A percentile compares a stretch with the other conserved stretches of the same genome.
phyloP scores from a whole-genome alignment of 1,140 invertebrate species.

The Drosophila ercepeae region DNA sequence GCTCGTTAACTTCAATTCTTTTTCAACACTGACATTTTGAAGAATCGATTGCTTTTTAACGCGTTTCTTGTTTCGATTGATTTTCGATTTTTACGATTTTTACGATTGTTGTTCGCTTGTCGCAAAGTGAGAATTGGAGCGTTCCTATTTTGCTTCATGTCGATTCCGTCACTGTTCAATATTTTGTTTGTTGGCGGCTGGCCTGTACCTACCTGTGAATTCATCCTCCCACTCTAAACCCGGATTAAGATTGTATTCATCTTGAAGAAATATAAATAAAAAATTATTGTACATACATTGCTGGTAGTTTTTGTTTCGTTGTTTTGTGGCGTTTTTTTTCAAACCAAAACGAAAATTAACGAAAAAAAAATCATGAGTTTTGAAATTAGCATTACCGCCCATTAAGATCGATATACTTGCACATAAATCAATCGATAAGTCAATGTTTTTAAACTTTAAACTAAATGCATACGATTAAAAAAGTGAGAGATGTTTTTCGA shows the following conservation, averaged over 20 bases:
- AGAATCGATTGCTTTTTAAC: conserved; percentile 19
- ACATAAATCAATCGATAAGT: conserved; percentile 34
- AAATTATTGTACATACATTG: conserved; percentile 85
- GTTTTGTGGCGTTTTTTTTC: conserved; percentile 12
- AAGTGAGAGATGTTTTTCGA: conserved; percentile 41
- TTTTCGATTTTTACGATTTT: conserved; percentile 10
- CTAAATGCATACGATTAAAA: conserved; percentile 48
- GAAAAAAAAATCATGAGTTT: conserved; percentile 31
- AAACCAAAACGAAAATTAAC: conserved; percentile 40
- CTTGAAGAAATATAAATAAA: conserved; percentile 90
- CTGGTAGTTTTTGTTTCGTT: conserved; percentile 50
- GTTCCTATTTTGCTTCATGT: conserved; percentile 84
- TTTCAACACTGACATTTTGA: conserved; percentile 33
- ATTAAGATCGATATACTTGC: conserved; percentile 24
- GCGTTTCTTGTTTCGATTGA: conserved; percentile 16
- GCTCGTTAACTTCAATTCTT: conserved; percentile 3
- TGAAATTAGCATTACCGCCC: conserved; percentile 45
- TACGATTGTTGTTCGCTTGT: conserved; percentile 9
- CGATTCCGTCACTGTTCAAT: conserved; percentile 79
- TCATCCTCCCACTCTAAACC: conserved; percentile 99
- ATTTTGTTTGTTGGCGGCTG: conserved; percentile 62
- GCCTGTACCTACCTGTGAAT: conserved; percentile 97
- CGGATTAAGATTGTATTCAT: conserved; percentile 99
- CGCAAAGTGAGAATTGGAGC: conserved; percentile 67
- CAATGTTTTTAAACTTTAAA: conserved; percentile 19